Evolutionary conservation across 2,888 invertebrate species (phyloP).

Genomic region (Catocala nupta): DNA sequence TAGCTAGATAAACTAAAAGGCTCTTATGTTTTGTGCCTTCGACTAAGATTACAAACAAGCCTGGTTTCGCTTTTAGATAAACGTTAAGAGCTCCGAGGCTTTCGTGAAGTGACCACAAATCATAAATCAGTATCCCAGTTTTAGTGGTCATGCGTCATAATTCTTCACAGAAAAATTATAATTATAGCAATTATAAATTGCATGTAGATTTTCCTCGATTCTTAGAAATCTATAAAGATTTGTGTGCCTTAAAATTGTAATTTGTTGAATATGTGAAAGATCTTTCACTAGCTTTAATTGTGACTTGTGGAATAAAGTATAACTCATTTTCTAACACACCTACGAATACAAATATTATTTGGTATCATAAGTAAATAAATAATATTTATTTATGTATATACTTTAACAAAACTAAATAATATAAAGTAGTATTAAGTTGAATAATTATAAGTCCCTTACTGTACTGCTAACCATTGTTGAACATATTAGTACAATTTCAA

Average conservation of each 20-base stretch:
- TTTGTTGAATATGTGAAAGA: too few species aligned
- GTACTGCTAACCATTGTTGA: background rate
- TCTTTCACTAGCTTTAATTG: too few species aligned
- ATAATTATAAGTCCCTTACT: too few species aligned
- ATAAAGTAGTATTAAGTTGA: background rate
- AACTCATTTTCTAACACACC: too few species aligned
- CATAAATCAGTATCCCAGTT: constrained; percentile 19
- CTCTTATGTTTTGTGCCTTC: constrained; percentile 64
- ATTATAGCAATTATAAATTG: constrained; percentile 10
- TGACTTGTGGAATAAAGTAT: too few species aligned
- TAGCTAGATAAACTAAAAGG: constrained; percentile 56
- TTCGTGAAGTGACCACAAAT: constrained; percentile 52
- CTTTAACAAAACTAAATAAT: too few species aligned
- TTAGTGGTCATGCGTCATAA: constrained; percentile 11
- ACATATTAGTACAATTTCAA: background rate
- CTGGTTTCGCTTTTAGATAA: constrained; percentile 68
- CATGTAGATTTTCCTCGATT: background rate
- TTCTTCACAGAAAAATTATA: constrained; percentile 15
- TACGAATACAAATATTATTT: too few species aligned
- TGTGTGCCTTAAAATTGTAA: too few species aligned
- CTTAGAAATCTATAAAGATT: background rate
- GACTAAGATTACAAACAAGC: constrained; percentile 67
- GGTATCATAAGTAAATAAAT: too few species aligned
- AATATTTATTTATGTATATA: too few species aligned
- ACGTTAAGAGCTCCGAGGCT: constrained; percentile 62